phyloP scores from a whole-genome alignment of 2,888 invertebrate genomes.

The Ashinkailepas kermadecensis region DNA sequence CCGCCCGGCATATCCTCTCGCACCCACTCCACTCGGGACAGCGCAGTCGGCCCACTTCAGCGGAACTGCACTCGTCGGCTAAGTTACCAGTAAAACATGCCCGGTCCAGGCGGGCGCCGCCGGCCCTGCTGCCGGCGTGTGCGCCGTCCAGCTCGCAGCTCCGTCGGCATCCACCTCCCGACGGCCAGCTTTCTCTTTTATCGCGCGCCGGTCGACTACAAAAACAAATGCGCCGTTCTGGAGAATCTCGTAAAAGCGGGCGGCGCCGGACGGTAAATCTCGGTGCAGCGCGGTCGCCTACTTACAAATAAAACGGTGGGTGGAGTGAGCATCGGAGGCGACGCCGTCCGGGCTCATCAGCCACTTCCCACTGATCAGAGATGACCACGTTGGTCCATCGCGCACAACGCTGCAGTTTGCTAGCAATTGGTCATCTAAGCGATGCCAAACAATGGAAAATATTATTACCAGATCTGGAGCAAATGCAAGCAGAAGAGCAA shows the following conservation, averaged over 20 bases:
- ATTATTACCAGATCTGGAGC: too few relatives aligned
- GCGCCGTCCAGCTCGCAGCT: not conserved
- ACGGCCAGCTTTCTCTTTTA: constrained; percentile 3
- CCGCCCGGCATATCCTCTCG: not conserved
- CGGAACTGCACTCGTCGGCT: not conserved
- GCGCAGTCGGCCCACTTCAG: not conserved
- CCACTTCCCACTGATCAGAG: not conserved
- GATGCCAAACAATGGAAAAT: too few relatives aligned
- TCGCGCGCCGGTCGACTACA: not conserved
- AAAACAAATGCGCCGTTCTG: constrained; percentile 10
- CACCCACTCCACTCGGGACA: too few relatives aligned
- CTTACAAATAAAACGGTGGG: not conserved
- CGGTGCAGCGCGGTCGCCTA: not conserved
- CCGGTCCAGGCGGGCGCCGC: not conserved
- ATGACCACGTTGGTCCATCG: too few relatives aligned
- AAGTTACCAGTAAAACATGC: not conserved
- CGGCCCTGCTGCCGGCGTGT: not conserved
- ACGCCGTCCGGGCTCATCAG: not conserved
- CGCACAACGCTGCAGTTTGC: too few relatives aligned
- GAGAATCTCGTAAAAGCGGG: constrained; percentile 17
- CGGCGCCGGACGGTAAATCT: not conserved
- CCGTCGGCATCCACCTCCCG: not conserved
- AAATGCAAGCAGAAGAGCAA: too few relatives aligned
- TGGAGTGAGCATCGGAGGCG: not conserved
- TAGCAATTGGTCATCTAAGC: too few relatives aligned